These are phyloP conservation scores for Lepidostoma basale DNA, from an alignment of 1,140 invertebrate species.

Conservation along the genomic window DNA sequence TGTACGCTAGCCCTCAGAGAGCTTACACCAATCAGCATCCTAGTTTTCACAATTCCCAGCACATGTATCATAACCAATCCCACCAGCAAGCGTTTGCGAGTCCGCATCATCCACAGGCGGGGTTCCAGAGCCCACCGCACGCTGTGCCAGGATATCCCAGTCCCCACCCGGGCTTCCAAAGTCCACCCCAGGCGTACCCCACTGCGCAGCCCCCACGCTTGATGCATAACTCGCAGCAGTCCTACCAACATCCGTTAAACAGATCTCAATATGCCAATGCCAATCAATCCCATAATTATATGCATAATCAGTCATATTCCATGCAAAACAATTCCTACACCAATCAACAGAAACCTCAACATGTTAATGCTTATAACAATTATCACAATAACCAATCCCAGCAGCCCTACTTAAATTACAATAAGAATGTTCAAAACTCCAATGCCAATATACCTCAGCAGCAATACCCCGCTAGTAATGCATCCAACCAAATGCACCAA, in stretches of 20 bases:
- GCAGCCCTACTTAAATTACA: not conserved
- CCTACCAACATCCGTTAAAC: not conserved
- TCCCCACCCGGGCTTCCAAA: constrained; percentile 55
- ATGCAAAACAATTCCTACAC: constrained; percentile 25
- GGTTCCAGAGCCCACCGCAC: constrained; percentile 55
- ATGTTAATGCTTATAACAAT: constrained; percentile 21
- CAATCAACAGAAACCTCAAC: constrained; percentile 20
- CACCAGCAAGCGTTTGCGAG: constrained; percentile 46
- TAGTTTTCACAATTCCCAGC: constrained; percentile 48
- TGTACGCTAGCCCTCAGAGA: constrained; percentile 20
- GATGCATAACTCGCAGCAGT: constrained; percentile 53
- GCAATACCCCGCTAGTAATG: constrained; percentile 1
- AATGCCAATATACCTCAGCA: constrained; percentile 6
- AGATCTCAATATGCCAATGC: constrained; percentile 21
- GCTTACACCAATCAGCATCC: constrained; percentile 3
- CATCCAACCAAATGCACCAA: constrained; percentile 51
- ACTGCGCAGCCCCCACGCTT: constrained; percentile 49
- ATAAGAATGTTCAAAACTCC: constrained; percentile 20
- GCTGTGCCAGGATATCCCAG: constrained; percentile 45
- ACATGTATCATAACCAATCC: constrained; percentile 54
- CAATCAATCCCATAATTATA: constrained; percentile 28
- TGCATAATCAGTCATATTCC: constrained; percentile 29
- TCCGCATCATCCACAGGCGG: constrained; percentile 54
- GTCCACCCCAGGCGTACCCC: constrained; percentile 55
- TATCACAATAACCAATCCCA: constrained; percentile 31